Base-by-base conservation (phyloP, 2,888 invertebrate species). In the Apamea epomidion region DNA sequence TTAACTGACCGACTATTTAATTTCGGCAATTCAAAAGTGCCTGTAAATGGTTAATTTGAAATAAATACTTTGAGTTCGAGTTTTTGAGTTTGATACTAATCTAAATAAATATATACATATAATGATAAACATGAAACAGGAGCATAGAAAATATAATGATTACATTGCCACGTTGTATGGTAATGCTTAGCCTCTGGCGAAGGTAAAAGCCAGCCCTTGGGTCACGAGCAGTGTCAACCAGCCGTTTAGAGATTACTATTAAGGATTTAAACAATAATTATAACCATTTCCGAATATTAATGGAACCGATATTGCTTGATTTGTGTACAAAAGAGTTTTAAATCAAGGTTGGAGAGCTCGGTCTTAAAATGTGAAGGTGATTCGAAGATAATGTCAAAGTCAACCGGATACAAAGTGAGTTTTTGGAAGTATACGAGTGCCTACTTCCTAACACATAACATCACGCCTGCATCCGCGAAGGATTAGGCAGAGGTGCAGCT, bases 301-400 rank as follows among this genome's bases (percentile, higher is more conserved):
- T 51, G 3, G 4, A 14, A 37, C 25, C 48, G 14, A 10, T 58
- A 65, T 16, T 18, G 18, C 16, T 37, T 6, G 25, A 16, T 65
- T 21, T 54, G 82, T 80, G 32, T n/a, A 74, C 67, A 58, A 76
- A 62, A 62, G 62, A 42, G 54, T 69, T 76, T 54, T n/a, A 16
- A 60, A 32, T n/a, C 80, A 83, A 84, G 84, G 82, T 68, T 16
- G 21, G 2, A 10, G n/a, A 68, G 71, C 62, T 62, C 25, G n/a
- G 2, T 10, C 16, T 12, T 62, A 32, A 45, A 58, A 74, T 82
- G 62, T 75, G 72, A 75, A 83, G 81, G 85, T 64, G 25, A 75
- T 0, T 8, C 1, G 2, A 10, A 42, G 51, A 18, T 71, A 65
- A 75, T 72, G 54, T 73, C 83, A 83, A 32, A 73, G 83, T 16